Evolutionary conservation across 2,797 vertebrate species (phyloP), one percentile per base, ranked within the genome.

Genomic region (Crenichthys baileyi): DNA sequence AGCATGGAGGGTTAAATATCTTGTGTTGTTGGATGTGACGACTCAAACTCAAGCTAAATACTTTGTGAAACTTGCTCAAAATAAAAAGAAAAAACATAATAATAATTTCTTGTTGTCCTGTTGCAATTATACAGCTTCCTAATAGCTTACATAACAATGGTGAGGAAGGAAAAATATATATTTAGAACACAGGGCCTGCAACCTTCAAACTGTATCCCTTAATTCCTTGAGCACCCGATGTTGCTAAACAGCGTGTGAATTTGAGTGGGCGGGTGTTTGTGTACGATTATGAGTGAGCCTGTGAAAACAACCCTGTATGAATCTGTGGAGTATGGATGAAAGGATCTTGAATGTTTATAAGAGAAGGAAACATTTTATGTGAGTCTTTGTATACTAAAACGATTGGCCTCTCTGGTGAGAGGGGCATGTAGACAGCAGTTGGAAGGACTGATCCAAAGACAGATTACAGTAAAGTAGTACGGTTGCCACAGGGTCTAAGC

Each of bases 381-480:
- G 75, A 76, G 74, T 78, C 16, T 83, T 71, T 60, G 75, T 74
- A 75, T 82, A 75, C 73, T 92, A 88, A 89, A 91, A 88, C 81
- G n/a, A n/a, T 72, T 76, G 83, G 89, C 78, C 58, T 79, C 80
- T 75, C 80, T 85, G 88, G 84, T 85, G 78, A 88, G 80, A 79
- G 75, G 81, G 80, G 78, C 79, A 82, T 88, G 87, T 79, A 78
- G 80, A 82, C 72, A 5, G 85, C 76, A 81, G 81, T 87, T 91
- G 90, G 91, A 89, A 90, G 79, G 75, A 83, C 83, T 79, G 83
- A 79, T 77, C 82, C 78, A 77, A 81, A 87, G 82, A 90, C 79
- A 89, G 91, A 91, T 92, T 92, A 91, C 82, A 88, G 89, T 82
- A 90, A 85, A 85, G 86, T 83, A 77, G 82, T 79, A 82, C 79